These are phyloP conservation scores for Malurus elegans DNA, from an alignment of 2,113 vertebrate species.

Conservation along the genomic window DNA sequence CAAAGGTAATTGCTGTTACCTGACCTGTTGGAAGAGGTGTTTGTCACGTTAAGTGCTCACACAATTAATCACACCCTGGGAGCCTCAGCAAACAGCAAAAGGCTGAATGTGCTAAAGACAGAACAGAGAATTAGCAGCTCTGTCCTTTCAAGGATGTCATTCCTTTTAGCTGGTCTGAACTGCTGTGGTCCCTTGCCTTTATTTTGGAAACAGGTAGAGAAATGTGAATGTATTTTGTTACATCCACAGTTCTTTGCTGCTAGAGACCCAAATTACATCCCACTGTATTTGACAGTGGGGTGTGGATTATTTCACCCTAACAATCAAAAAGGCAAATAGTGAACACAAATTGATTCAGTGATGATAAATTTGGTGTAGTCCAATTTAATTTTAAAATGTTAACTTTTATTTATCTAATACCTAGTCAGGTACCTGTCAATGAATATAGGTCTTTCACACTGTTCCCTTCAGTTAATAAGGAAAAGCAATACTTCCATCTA, in stretches of 20 bases:
- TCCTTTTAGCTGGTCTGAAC: neutral
- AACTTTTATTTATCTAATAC: neutral
- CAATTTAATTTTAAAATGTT: neutral
- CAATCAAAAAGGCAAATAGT: neutral
- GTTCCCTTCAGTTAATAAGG: neutral
- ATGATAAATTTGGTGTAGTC: neutral
- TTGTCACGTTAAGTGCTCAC: neutral
- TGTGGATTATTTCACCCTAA: neutral
- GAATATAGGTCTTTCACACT: neutral
- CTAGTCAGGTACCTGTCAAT: neutral
- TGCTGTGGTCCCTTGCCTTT: neutral
- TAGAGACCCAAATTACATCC: neutral
- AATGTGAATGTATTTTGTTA: neutral
- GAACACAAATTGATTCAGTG: neutral
- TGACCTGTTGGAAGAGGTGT: neutral
- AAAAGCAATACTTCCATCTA: neutral
- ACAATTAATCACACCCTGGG: neutral
- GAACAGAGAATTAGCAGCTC: neutral
- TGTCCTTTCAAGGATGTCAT: neutral
- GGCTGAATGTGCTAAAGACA: neutral
- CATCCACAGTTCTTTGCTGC: fast-evolving
- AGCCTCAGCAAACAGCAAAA: neutral
- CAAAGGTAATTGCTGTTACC: neutral
- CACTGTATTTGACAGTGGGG: neutral
- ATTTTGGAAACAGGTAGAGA: neutral